These are phyloP conservation scores for Daphoenositta chrysoptera DNA, from an alignment of 2,113 vertebrate genomes.

Conservation along the genomic window DNA sequence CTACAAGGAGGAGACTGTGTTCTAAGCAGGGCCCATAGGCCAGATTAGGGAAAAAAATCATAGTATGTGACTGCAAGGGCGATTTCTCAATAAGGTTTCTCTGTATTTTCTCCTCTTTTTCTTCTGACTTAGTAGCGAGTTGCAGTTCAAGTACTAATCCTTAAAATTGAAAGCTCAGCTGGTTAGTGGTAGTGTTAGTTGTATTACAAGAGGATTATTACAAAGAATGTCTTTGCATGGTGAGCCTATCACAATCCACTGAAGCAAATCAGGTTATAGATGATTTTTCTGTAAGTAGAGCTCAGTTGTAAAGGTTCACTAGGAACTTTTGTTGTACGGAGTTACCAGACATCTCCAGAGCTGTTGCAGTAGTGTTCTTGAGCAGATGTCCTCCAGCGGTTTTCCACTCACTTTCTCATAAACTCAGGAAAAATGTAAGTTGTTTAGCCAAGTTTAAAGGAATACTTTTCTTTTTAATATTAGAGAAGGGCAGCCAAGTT, in stretches of 20 bases:
- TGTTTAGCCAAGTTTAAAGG: neutral
- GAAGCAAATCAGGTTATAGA: neutral
- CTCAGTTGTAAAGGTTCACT: neutral
- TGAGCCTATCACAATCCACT: neutral
- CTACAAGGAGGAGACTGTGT: neutral
- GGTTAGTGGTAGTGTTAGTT: neutral
- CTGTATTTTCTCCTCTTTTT: neutral
- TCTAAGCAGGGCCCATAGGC: neutral
- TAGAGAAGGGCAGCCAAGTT: neutral
- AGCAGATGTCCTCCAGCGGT: neutral
- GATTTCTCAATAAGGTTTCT: neutral
- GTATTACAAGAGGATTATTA: neutral
- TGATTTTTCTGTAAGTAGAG: neutral
- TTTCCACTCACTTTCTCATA: neutral
- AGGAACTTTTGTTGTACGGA: neutral
- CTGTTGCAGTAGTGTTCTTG: neutral
- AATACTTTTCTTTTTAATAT: neutral
- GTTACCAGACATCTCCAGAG: neutral
- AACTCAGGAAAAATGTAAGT: neutral
- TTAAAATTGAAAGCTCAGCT: neutral
- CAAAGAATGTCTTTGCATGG: neutral
- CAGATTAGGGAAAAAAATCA: neutral
- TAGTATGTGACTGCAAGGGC: neutral
- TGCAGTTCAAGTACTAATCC: neutral
- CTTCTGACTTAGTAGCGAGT: neutral